phyloP scores from a whole-genome alignment of 2,888 invertebrate species.

The Apotomis betuletana region DNA sequence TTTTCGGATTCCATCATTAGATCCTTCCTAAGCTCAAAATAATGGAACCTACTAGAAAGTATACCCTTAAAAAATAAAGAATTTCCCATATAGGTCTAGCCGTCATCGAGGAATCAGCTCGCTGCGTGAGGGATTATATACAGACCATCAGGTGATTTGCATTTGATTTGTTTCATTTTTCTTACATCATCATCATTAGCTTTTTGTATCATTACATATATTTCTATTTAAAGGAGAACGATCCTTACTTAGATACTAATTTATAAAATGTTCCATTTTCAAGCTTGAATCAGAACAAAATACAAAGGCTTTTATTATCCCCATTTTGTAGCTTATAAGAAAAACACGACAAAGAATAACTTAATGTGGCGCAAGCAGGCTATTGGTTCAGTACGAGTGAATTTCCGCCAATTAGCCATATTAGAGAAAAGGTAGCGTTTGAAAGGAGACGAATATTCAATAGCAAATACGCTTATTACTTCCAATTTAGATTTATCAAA shows the following conservation, averaged over 20 bases:
- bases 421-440: background rate
- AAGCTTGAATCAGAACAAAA: background rate
- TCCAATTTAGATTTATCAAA: background rate
- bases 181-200: too few relatives aligned
- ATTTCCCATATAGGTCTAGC: too few relatives aligned
- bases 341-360: background rate
- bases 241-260: background rate
- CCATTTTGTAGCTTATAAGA: background rate
- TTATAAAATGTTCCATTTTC: background rate
- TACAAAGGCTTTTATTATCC: background rate
- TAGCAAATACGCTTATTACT: background rate
- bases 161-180: too few relatives aligned
- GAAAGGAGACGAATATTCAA: background rate
- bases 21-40: too few relatives aligned
- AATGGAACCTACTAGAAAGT: too few relatives aligned
- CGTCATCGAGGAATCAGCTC: too few relatives aligned
- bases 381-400: background rate
- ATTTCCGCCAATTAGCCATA: background rate
- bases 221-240: too few relatives aligned
- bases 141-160: too few relatives aligned
- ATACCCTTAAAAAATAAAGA: too few relatives aligned
- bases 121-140: too few relatives aligned
- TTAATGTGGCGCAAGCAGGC: background rate
- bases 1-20: too few relatives aligned
- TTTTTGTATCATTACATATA: too few relatives aligned